Percentiles rank a stretch among this genome's conserved stretches.
Evolutionary conservation across 1,140 invertebrate genomes (phyloP).

Genomic region (Arion vulgaris): DNA sequence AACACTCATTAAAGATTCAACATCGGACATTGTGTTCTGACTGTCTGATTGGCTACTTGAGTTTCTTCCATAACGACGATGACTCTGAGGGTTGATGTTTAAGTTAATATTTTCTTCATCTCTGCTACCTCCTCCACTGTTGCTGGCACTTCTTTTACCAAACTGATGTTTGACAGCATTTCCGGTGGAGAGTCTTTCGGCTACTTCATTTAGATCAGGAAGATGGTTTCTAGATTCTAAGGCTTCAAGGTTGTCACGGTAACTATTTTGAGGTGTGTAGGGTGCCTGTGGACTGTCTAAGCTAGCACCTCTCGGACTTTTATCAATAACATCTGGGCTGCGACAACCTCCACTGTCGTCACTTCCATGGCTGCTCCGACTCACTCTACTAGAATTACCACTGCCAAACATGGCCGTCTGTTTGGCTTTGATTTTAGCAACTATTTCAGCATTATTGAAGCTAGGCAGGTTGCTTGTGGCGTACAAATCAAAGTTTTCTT

Average conservation of each 20-base stretch:
- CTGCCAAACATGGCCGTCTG: conserved; percentile 52
- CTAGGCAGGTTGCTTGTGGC: conserved; percentile 58
- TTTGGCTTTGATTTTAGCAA: conserved; percentile 58
- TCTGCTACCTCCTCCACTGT: conserved; percentile 13
- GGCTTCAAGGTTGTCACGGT: conserved; percentile 25
- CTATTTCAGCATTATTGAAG: conserved; percentile 66
- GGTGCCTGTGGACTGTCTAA: conserved; percentile 33
- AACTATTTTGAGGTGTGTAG: conserved; percentile 53
- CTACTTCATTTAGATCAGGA: conserved; percentile 42
- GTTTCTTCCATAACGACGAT: neutral
- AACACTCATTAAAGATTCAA: conserved; percentile 29
- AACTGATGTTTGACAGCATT: neutral
- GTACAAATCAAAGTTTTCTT: conserved; percentile 42
- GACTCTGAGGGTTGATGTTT: neutral
- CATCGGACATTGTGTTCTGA: conserved; percentile 42
- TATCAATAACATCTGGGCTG: conserved; percentile 23
- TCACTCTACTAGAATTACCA: conserved; percentile 13
- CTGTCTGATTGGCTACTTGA: conserved; percentile 39
- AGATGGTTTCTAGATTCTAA: neutral
- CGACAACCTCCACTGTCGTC: conserved; percentile 25
- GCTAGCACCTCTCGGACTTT: conserved; percentile 10
- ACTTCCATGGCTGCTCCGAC: conserved; percentile 9
- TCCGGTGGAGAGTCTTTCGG: conserved; percentile 29
- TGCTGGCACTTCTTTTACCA: neutral
- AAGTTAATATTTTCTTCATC: conserved; percentile 21